Evolutionary conservation across 2,888 invertebrate species (phyloP), one percentile per base, ranked within the genome.

Genomic region (Drosophila borborema): DNA sequence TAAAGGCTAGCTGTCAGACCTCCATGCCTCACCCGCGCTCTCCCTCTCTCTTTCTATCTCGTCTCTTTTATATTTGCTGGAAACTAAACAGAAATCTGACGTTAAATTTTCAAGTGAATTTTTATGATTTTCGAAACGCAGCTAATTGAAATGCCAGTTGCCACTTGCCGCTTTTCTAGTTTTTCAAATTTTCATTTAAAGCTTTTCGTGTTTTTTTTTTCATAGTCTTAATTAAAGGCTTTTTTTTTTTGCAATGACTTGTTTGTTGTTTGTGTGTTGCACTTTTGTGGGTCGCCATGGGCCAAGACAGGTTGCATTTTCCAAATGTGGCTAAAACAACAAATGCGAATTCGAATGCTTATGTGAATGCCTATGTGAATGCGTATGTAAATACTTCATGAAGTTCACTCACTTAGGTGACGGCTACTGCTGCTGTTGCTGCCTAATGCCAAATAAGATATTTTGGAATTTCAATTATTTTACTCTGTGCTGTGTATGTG

Each of bases 131-230:
- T 72, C 48, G 58, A 81, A 81, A 86, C 62, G 84, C 81, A 73
- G 60, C 79, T 84, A 89, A 87, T 87, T 85, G 90, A 87, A 90
- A 87, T 90, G 86, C 90, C 90, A 81, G 84, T 81, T 86, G 74
- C 60, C 48, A 28, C 9, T 48, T 16, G 48, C 48, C 16, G n/a
- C 16, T 64, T 72, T 85, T 53, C 46, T 38, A 54, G 63, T 54
- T 65, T 59, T 51, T 68, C 51, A 41, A 63, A 58, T 56, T 72
- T 67, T 46, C 18, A 69, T 49, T 60, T 60, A 23, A 28, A 45
- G 60, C 40, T 49, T 38, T 60, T 12, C 23, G 43, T 20, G 45
- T 67, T 9, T 18, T 55, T 12, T 16, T 38, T 45, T n/a, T n/a
- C n/a, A 53, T 54, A 54, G 60, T 70, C 81, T 89, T 86, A 85